Evolutionary conservation across 2,113 vertebrate genomes (phyloP), one percentile per base, ranked within the genome.

Genomic region (Pardalotus punctatus): DNA sequence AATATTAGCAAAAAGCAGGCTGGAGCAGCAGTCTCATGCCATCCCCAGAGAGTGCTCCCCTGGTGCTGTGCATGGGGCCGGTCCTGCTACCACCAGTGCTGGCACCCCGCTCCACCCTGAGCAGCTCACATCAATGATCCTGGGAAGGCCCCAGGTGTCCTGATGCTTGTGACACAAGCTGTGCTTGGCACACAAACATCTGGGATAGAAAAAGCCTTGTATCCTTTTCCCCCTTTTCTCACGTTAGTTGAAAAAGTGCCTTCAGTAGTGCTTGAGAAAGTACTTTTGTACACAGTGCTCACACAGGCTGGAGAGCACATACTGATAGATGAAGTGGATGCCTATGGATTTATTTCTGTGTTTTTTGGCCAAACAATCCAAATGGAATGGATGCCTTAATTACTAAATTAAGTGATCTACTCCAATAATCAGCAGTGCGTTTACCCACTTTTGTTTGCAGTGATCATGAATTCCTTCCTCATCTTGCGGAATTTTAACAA

Each of bases 41-140:
- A 43, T 58, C 35, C 89, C 64, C 72, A 71, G 40, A 35, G 64
- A 67, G n/a, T 0, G 0, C 8, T 80, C 4, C 38, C 33, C 23
- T 12, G 65, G 51, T 22, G 69, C 81, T 4, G 1, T 3, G 24
- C 5, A 0, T 0, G 0, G 77, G 66, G 48, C 57, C 4, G 3
- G 12, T 36, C 27, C 90, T 72, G 81, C 73, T 53, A 74, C 50
- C 3, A 0, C 31, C 12, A 36, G 8, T 45, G 79, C 7, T 72
- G 1, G 0, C 29, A 25, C 7, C 2, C 14, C 42, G 72, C 65
- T 84, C 19, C 53, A 48, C 33, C 73, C 62, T 0, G n/a, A 2
- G 23, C 4, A 5, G 48, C 57, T 69, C 62, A 35, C 62, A 54
- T 50, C 6, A 51, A 61, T 29, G 40, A n/a, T 36, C n/a, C 51